Evolutionary conservation across 2,888 invertebrate species (phyloP).

Genomic region (Protophormia terraenovae): DNA sequence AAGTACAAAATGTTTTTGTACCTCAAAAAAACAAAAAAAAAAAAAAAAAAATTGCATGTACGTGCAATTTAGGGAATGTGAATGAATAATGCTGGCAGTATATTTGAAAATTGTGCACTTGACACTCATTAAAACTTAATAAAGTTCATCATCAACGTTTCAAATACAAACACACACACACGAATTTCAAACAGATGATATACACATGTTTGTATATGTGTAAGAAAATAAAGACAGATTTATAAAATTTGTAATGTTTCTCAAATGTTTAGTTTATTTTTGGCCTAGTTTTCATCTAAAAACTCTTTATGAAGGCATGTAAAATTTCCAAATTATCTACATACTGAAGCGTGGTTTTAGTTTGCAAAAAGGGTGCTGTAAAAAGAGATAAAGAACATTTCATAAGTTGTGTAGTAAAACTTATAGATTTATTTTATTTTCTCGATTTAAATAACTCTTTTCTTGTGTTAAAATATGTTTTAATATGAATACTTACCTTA

Average conservation of each 20-base stretch:
- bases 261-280: background rate
- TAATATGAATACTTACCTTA: too few species aligned
- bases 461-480: too few species aligned
- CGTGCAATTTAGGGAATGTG: background rate
- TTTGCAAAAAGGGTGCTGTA: background rate
- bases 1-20: too few species aligned
- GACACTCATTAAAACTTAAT: slow-evolving; percentile 64
- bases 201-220: background rate
- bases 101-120: slow-evolving; percentile 53
- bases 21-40: background rate
- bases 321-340: slow-evolving; percentile 26
- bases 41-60: background rate
- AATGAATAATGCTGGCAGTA: background rate
- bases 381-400: too few species aligned
- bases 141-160: slow-evolving; percentile 47
- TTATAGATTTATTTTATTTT: too few species aligned
- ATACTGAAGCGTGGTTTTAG: background rate
- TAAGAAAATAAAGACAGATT: background rate
- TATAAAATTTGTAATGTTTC: slow-evolving; percentile 2
- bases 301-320: background rate
- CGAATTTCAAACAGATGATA: background rate
- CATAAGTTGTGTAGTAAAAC: too few species aligned
- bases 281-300: slow-evolving; percentile 30
- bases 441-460: too few species aligned
- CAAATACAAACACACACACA: background rate